Evolutionary conservation across 92 coral and sea anemone species (phyloP).

Genomic region (Umimayanthus kanabou): DNA sequence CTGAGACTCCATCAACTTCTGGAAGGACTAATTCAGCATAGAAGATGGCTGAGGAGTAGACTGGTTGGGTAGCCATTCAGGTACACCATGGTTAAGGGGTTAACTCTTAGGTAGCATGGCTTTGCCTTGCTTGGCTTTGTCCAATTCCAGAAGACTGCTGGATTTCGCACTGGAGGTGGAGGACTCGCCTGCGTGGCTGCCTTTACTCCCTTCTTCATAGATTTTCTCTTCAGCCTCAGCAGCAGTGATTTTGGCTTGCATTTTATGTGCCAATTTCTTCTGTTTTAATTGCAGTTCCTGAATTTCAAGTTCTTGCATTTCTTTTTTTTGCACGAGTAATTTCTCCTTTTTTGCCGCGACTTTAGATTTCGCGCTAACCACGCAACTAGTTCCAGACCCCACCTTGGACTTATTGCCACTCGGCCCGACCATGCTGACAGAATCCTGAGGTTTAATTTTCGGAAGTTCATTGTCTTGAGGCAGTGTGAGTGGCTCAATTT

Average conservation of each 20-base stretch:
- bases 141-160: neutral
- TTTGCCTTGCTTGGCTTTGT: neutral
- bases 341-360: constrained; percentile 29
- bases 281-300: constrained; percentile 41
- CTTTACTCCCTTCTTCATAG: neutral
- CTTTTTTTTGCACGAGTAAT: constrained; percentile 21
- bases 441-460: constrained; percentile 3
- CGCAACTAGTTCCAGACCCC: constrained; percentile 16
- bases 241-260: constrained; percentile 31
- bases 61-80: constrained; percentile 16
- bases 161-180: neutral
- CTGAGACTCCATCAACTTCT: too few species aligned
- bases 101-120: neutral
- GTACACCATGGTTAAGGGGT: constrained; percentile 6
- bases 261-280: constrained; percentile 26
- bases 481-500: neutral
- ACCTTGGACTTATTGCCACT: neutral
- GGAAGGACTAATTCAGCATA: neutral
- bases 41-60: constrained; percentile 6
- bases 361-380: constrained; percentile 15
- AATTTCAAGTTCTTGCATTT: constrained; percentile 42
- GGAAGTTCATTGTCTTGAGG: neutral
- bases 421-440: neutral
- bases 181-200: neutral
- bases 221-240: constrained; percentile 26